Conservation (phyloP, 2,888 invertebrate genomes). For the Agrypnus murinus region DNA sequence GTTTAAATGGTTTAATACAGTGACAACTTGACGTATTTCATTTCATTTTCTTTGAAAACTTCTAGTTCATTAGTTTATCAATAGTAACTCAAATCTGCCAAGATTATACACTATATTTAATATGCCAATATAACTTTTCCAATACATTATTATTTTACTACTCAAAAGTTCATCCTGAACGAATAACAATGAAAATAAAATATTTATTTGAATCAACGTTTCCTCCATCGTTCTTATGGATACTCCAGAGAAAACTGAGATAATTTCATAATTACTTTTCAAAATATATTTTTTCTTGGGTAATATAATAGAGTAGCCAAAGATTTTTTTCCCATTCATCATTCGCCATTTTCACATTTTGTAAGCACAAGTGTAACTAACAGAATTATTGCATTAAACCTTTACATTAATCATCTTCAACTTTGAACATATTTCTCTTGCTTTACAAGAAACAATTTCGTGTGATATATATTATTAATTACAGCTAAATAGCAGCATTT, state of each 20-base stretch:
- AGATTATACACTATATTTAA: too few species aligned
- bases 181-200: not conserved
- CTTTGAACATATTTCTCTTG: conserved; percentile 1
- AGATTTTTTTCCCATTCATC: not conserved
- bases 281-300: too few species aligned
- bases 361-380: conserved; percentile 12
- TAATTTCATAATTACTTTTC: too few species aligned
- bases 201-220: too few species aligned
- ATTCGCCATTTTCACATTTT: conserved; percentile 1
- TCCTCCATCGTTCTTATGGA: not conserved
- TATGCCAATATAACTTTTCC: too few species aligned
- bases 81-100: too few species aligned
- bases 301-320: not conserved
- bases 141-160: too few species aligned
- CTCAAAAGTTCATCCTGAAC: too few species aligned
- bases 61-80: too few species aligned
- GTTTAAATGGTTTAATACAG: too few species aligned
- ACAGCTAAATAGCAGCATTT: not conserved
- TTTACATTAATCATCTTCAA: conserved; percentile 16
- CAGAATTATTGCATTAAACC: conserved; percentile 14
- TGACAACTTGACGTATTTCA: too few species aligned
- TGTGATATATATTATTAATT: conserved; percentile 13
- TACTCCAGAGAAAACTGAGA: not conserved
- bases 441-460: not conserved
- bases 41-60: too few species aligned